Evolutionary conservation across 2,797 vertebrate genomes (phyloP).

Genomic region (Nannoperca obscura): DNA sequence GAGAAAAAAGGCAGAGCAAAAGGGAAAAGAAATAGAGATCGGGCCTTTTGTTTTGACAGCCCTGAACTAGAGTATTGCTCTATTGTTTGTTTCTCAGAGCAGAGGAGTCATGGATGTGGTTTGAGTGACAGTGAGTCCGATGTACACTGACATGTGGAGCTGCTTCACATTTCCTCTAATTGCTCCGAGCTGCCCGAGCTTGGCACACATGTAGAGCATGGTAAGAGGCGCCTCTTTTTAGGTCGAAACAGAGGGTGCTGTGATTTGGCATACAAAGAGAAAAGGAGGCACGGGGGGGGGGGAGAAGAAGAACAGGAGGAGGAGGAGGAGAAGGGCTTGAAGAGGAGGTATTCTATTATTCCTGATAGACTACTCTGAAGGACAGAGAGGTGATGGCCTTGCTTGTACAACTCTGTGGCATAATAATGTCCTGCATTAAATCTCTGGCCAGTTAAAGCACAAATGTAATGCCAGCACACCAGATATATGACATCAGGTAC

Average conservation of each 20-base stretch:
- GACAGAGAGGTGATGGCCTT: conserved; percentile 76
- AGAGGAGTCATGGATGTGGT: conserved; percentile 71
- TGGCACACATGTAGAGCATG: conserved; percentile 79
- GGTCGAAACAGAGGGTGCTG: conserved; percentile 72
- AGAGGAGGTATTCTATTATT: conserved; percentile 71
- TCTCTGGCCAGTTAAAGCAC: conserved; percentile 61
- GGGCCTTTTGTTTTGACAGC: conserved; percentile 77
- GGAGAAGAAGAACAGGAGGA: not conserved
- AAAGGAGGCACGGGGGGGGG: conserved; percentile 49
- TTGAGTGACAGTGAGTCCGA: conserved; percentile 81
- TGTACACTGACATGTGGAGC: conserved; percentile 72
- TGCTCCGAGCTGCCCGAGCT: conserved; percentile 74
- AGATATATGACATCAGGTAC: conserved; percentile 46
- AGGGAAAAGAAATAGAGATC: conserved; percentile 50
- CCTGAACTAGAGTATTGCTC: conserved; percentile 65
- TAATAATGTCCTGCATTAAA: conserved; percentile 69
- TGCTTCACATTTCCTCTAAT: conserved; percentile 84
- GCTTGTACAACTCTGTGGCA: conserved; percentile 73
- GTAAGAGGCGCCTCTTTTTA: conserved; percentile 74
- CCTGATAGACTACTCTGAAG: conserved; percentile 71
- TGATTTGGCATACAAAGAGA: conserved; percentile 79
- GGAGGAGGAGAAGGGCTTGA: conserved; percentile 46
- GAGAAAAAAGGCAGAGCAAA: conserved; percentile 27
- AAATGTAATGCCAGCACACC: conserved; percentile 23
- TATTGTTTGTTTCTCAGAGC: conserved; percentile 79